Evolutionary conservation across 1,140 invertebrate species (phyloP), one percentile per base, ranked within the genome.

Genomic region (Pomacea maculata): DNA sequence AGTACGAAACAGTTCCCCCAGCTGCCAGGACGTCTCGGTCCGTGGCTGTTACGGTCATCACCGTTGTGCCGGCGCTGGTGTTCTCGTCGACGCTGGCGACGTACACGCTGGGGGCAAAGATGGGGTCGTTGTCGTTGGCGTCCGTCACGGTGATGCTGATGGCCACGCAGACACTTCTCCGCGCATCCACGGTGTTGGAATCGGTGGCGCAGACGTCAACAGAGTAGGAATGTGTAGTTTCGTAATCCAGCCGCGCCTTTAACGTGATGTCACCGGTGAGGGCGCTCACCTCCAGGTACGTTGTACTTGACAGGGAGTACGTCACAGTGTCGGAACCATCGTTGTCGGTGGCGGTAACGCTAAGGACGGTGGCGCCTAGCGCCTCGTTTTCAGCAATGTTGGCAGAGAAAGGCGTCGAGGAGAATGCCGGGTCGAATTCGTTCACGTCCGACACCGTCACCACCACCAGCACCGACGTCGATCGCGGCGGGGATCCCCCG

Each of bases 101-200:
- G 71, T 85, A 84, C 34, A 83, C 55, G 25, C 72, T 70, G 19
- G 77, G 80, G 15, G n/a, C 67, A 61, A 97, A 97, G 83, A 97
- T 78, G 34, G 88, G 88, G 94, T 63, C 96, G 91, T 98, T 97
- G 90, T 98, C 97, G 90, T 98, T 98, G 7, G 96, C 94, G 90
- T 98, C 96, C 4, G 97, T 90, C 0, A 98, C 68, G 14, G 68
- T 73, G 57, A 85, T 71, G 34, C 76, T 75, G n/a, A 84, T 29
- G n/a, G 78, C n/a, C 29, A 73, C 77, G 76, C 78, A 80, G 1
- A 73, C 21, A 2, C 65, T 72, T 52, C 64, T 75, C 17, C 67
- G 63, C 34, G 83, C 84, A 17, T 78, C 75, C 9, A 86, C 74
- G 25, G 68, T 83, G 68, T 67, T 73, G n/a, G 82, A 81, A 61